Evolutionary conservation across 2,888 invertebrate species (phyloP).

Genomic region (Neocrepidodera transversa): DNA sequence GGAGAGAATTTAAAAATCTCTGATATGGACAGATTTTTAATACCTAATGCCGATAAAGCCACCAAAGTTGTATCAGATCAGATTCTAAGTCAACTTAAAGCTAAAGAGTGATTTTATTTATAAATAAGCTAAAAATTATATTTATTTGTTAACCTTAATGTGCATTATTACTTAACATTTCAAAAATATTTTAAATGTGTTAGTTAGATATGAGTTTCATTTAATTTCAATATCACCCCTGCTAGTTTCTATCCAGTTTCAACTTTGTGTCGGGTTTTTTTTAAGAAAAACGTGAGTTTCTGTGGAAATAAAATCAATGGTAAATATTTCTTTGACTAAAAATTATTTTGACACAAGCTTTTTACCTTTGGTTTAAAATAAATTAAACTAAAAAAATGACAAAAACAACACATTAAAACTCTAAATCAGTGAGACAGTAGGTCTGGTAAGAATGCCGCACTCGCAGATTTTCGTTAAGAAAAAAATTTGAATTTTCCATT

Average conservation of each 20-base stretch:
- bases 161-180: slow-evolving; percentile 32
- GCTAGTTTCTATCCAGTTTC: not conserved
- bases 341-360: too few species aligned
- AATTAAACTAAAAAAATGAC: too few species aligned
- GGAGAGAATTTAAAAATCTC: slow-evolving; percentile 81
- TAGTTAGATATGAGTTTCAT: slow-evolving; percentile 7
- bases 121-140: slow-evolving; percentile 19
- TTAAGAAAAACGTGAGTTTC: too few species aligned
- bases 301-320: too few species aligned
- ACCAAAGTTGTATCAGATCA: slow-evolving; percentile 90
- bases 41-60: slow-evolving; percentile 89
- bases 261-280: too few species aligned
- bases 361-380: too few species aligned
- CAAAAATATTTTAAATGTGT: slow-evolving; percentile 34
- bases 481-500: too few species aligned
- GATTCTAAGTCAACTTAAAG: slow-evolving; percentile 72
- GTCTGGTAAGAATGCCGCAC: too few species aligned
- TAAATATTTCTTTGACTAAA: too few species aligned
- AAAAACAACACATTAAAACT: too few species aligned
- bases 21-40: slow-evolving; percentile 91
- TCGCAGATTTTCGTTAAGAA: too few species aligned
- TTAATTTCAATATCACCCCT: not conserved
- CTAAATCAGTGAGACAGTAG: too few species aligned
- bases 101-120: slow-evolving; percentile 47
- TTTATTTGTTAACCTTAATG: slow-evolving; percentile 29